phyloP scores from a whole-genome alignment of 2,888 invertebrate genomes.

The Heteromyza rotundicornis region DNA sequence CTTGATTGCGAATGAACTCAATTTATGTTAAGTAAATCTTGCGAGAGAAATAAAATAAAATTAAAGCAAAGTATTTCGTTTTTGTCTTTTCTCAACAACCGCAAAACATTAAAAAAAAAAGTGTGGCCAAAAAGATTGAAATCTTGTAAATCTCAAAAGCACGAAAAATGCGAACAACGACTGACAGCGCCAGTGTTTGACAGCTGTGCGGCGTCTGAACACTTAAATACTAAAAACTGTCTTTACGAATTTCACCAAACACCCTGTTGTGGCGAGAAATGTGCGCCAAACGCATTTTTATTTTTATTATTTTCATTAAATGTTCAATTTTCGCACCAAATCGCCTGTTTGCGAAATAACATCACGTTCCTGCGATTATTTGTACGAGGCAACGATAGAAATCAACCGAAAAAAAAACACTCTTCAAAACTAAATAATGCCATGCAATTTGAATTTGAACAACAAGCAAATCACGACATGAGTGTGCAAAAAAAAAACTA shows the following conservation, averaged over 20 bases:
- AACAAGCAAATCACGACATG: neutral
- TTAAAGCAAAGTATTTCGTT: no score
- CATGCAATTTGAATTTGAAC: constrained; percentile 8
- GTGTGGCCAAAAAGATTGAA: neutral
- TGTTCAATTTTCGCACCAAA: neutral
- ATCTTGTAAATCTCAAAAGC: neutral
- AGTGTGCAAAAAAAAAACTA: neutral
- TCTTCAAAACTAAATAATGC: neutral
- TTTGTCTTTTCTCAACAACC: neutral
- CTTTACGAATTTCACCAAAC: no score
- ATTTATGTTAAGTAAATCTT: constrained; percentile 3
- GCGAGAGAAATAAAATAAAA: neutral
- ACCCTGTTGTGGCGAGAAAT: no score
- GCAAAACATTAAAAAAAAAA: neutral
- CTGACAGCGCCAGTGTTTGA: no score
- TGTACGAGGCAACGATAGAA: constrained; percentile 3
- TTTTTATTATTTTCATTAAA: neutral
- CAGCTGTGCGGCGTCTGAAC: no score
- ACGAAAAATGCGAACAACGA: neutral
- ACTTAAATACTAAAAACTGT: no score
- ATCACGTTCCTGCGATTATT: constrained; percentile 22
- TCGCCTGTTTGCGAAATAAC: constrained; percentile 12
- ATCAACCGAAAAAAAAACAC: constrained; percentile 16
- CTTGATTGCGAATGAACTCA: constrained; percentile 1
- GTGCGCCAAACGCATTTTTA: no score